phyloP scores from a whole-genome alignment of 2,113 vertebrate species.

The Pelobates fuscus region DNA sequence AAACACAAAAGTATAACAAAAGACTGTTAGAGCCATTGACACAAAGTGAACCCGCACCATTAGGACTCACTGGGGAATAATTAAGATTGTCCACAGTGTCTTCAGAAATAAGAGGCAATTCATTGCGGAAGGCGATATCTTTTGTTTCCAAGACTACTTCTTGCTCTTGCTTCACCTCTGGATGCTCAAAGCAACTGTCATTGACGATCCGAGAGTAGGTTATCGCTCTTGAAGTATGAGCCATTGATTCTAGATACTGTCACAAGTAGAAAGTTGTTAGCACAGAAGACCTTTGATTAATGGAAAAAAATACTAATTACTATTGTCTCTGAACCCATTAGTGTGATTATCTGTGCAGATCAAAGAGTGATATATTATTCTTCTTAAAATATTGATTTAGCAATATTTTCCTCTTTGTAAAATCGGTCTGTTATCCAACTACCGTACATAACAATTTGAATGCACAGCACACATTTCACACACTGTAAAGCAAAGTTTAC shows the following conservation, averaged over 20 bases:
- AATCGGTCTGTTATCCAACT: no score
- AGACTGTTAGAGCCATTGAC: not conserved
- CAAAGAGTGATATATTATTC: not conserved
- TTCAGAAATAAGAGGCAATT: slow-evolving; percentile 15
- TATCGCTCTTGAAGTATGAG: not conserved
- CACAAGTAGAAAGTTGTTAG: slow-evolving; percentile 3
- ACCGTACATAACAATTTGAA: no score
- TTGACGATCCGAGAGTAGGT: not conserved
- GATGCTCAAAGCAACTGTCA: not conserved
- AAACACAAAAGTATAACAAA: no score
- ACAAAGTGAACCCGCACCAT: not conserved
- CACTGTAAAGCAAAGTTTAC: no score
- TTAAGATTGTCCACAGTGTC: not conserved
- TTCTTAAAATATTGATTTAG: slow-evolving; percentile 13
- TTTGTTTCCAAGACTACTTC: not conserved
- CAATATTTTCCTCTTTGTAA: not conserved
- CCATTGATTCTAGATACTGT: not conserved
- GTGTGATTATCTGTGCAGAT: slow-evolving; percentile 11
- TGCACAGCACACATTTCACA: no score
- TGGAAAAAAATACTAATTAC: slow-evolving; percentile 8
- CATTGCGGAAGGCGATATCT: not conserved
- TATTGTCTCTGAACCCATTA: slow-evolving; percentile 13
- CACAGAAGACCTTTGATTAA: slow-evolving; percentile 5
- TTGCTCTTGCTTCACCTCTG: not conserved
- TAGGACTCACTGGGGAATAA: not conserved